A percentile compares a stretch with the other conserved stretches of the same genome.
These are phyloP conservation scores for Athripsodes cinereus DNA, from an alignment of 2,888 invertebrate genomes.

Conservation along the genomic window DNA sequence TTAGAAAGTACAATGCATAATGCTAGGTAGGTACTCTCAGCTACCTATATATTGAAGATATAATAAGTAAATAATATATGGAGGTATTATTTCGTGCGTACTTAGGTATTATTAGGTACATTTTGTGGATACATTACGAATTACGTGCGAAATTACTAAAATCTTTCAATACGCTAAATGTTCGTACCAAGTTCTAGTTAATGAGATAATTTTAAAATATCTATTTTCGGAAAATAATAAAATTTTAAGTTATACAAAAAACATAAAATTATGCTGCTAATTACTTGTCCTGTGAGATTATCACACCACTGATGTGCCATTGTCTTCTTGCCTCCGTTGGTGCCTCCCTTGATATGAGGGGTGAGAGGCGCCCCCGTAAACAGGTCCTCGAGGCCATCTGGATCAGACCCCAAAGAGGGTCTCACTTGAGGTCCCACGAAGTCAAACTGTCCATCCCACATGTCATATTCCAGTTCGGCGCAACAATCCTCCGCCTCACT, in stretches of 20 bases:
- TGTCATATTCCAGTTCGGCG: slow-evolving; percentile 73
- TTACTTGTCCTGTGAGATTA: slow-evolving; percentile 57
- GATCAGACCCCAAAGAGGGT: slow-evolving; percentile 38
- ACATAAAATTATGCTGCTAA: not conserved
- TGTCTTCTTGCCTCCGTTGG: slow-evolving; percentile 53
- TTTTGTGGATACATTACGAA: too few species aligned
- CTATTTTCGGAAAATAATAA: too few species aligned
- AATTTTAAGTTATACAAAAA: not conserved
- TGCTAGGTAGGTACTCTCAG: too few species aligned
- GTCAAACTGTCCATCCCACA: slow-evolving; percentile 87
- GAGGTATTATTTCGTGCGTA: too few species aligned
- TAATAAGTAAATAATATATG: too few species aligned
- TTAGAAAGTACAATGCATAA: too few species aligned
- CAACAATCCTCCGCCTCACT: slow-evolving; percentile 52
- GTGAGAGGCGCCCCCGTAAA: slow-evolving; percentile 46
- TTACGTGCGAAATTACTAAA: too few species aligned
- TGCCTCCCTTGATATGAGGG: slow-evolving; percentile 43
- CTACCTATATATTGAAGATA: too few species aligned
- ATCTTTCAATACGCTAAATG: too few species aligned
- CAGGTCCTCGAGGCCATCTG: slow-evolving; percentile 44
- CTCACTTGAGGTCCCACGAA: slow-evolving; percentile 62
- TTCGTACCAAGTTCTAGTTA: too few species aligned
- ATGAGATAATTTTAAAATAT: too few species aligned
- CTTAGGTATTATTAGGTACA: too few species aligned
- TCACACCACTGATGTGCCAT: slow-evolving; percentile 53